These are phyloP conservation scores for Achlya flavicornis DNA, from an alignment of 2,888 invertebrate genomes.

Conservation along the genomic window DNA sequence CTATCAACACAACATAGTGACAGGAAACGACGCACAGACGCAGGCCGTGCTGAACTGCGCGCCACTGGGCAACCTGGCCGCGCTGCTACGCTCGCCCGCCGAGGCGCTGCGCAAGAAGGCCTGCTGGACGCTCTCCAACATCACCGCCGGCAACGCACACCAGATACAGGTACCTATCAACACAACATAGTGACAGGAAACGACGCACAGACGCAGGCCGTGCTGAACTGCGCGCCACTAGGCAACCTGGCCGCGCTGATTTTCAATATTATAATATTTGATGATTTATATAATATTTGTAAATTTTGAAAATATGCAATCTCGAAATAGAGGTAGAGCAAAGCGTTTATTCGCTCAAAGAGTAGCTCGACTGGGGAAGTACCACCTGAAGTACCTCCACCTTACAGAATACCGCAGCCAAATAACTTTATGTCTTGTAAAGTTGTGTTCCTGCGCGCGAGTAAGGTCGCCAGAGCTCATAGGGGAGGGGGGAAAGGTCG, in stretches of 20 bases:
- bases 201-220: slow-evolving; percentile 97
- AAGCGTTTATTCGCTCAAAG: too few species aligned
- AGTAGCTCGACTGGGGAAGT: too few species aligned
- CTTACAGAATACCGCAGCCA: too few species aligned
- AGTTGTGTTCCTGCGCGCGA: too few species aligned
- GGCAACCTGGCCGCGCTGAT: slow-evolving; percentile 86
- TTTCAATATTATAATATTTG: too few species aligned
- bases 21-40: slow-evolving; percentile 98
- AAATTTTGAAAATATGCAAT: too few species aligned
- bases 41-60: slow-evolving; percentile 96
- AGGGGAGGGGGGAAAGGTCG: too few species aligned
- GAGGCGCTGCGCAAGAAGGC: slow-evolving; percentile 97
- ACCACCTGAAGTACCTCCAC: too few species aligned
- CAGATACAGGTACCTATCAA: slow-evolving; percentile 91
- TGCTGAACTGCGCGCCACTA: slow-evolving; percentile 95
- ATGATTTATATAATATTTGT: too few species aligned
- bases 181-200: slow-evolving; percentile 97
- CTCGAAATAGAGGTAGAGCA: too few species aligned
- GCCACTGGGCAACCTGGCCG: slow-evolving; percentile 92
- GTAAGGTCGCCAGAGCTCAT: too few species aligned
- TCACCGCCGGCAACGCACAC: slow-evolving; percentile 96
- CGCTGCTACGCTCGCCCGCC: slow-evolving; percentile 87
- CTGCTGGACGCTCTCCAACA: slow-evolving; percentile 98
- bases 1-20: slow-evolving; percentile 90
- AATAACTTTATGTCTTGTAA: too few species aligned